Evolutionary conservation across 2,888 invertebrate genomes (phyloP).

Genomic region (Phalera bucephala): DNA sequence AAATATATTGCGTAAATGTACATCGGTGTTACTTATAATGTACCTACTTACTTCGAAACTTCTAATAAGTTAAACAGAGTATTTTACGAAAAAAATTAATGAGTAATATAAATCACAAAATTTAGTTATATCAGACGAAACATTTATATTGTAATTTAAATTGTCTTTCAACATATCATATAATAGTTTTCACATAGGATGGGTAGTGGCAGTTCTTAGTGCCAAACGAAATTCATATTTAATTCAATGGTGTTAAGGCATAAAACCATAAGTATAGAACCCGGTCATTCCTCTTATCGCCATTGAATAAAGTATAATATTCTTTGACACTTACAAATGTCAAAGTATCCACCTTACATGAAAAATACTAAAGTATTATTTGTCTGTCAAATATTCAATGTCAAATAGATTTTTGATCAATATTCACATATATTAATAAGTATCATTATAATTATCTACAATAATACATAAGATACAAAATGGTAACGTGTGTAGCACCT

Average conservation of each 20-base stretch:
- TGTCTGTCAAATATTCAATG: background rate
- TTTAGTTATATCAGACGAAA: background rate
- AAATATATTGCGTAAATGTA: background rate
- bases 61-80: background rate
- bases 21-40: background rate
- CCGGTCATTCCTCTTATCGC: too few species aligned
- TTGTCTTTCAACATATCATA: too few species aligned
- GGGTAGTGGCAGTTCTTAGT: too few species aligned
- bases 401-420: background rate
- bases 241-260: too few species aligned
- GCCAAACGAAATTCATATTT: too few species aligned
- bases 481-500: slow-evolving; percentile 76
- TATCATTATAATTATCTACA: slow-evolving; percentile 49
- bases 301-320: too few species aligned
- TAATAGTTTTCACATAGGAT: too few species aligned
- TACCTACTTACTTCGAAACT: background rate
- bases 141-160: too few species aligned
- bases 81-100: background rate
- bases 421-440: slow-evolving; percentile 25
- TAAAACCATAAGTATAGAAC: too few species aligned
- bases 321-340: too few species aligned
- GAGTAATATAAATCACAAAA: background rate
- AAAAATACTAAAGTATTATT: background rate
- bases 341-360: too few species aligned
- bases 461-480: slow-evolving; percentile 53